Conservation (phyloP, 2,797 vertebrate genomes). For the Acrossocheilus wenchowensis region DNA sequence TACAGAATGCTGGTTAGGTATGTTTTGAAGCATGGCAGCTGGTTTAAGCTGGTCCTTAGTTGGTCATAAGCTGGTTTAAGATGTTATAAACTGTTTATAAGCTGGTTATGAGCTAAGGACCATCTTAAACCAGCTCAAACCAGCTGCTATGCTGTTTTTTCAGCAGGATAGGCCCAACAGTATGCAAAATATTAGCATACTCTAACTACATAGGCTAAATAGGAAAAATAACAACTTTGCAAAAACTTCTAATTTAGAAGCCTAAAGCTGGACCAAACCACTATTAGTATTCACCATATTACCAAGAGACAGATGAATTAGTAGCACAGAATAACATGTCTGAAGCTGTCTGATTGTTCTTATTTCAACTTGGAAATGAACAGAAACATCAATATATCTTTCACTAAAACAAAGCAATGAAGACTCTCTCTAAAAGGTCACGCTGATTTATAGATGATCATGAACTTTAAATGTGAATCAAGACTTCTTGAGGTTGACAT, state of each 20-base stretch:
- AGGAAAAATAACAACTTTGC: background rate
- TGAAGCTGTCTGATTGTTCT: conserved; percentile 27
- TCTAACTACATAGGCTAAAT: background rate
- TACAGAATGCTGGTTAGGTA: background rate
- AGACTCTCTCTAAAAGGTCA: conserved; percentile 15
- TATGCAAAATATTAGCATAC: background rate
- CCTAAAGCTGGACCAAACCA: background rate
- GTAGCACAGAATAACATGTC: background rate
- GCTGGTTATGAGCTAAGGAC: background rate
- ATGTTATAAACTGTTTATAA: background rate
- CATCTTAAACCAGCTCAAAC: background rate
- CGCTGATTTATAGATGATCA: conserved; percentile 31
- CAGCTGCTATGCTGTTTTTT: background rate
- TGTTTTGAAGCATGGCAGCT: background rate
- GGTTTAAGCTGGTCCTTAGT: background rate
- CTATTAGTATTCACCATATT: background rate
- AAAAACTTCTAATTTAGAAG: background rate
- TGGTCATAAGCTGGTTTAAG: background rate
- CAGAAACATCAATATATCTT: conserved; percentile 39
- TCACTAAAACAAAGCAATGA: conserved; percentile 24
- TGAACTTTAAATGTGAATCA: conserved; percentile 42
- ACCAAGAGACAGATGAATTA: conserved; percentile 13
- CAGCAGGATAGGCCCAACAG: background rate
- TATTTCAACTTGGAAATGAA: conserved; percentile 30
- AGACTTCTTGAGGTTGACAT: conserved; percentile 1